Percentiles rank a stretch among this genome's conserved stretches.
Conservation (phyloP, 2,113 vertebrate species). For the Ctenodactylus gundi region DNA sequence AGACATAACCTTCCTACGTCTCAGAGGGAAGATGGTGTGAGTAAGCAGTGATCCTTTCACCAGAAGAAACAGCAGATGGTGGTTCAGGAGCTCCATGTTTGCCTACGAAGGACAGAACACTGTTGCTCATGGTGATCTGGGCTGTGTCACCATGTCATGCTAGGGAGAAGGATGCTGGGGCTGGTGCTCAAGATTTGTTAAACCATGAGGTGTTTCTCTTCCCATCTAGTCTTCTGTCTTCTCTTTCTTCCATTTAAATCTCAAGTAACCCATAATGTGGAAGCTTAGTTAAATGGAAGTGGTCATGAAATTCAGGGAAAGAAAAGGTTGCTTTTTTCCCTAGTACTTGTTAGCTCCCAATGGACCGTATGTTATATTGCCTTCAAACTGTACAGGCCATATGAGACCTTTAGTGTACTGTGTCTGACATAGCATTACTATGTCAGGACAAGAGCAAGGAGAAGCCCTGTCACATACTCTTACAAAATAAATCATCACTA, state of each 20-base stretch:
- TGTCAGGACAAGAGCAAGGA: not conserved
- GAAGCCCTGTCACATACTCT: not conserved
- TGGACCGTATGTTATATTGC: not conserved
- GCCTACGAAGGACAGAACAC: not conserved
- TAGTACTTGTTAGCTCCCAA: not conserved
- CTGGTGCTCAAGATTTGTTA: not conserved
- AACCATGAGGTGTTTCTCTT: not conserved
- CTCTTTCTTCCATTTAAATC: not conserved
- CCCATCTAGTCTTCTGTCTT: not conserved
- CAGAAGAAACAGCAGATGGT: not conserved
- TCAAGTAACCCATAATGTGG: not conserved
- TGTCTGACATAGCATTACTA: not conserved
- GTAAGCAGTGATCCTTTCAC: not conserved
- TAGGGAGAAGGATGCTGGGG: not conserved
- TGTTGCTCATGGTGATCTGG: not conserved
- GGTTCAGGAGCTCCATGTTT: not conserved
- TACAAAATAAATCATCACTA: not conserved
- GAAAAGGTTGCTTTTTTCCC: not conserved
- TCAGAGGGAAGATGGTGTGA: not conserved
- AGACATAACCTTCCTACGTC: not conserved
- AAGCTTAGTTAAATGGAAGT: not conserved
- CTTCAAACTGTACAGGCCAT: not conserved
- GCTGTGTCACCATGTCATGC: not conserved
- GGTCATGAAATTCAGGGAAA: not conserved
- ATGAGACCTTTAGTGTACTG: not conserved